phyloP scores from a whole-genome alignment of 1,140 invertebrate genomes.

The Parasteatoda tepidariorum region DNA sequence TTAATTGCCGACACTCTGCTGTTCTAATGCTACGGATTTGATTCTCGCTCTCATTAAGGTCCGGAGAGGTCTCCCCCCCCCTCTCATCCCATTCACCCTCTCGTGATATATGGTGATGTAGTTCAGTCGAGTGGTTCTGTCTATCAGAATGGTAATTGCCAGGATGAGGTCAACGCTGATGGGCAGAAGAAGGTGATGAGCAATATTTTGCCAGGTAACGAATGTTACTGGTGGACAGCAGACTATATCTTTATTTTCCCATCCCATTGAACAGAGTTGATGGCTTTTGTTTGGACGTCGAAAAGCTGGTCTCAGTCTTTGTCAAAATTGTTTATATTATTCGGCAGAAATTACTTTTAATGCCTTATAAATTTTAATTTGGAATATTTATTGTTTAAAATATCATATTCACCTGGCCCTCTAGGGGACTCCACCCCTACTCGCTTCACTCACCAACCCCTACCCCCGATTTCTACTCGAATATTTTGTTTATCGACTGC shows the following conservation, averaged over 20 bases:
- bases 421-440: too few species aligned
- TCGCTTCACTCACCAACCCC: too few species aligned
- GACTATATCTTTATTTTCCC: not conserved
- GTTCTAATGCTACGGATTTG: slow-evolving; percentile 27
- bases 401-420: too few species aligned
- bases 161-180: not conserved
- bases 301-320: too few species aligned
- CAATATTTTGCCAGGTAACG: not conserved
- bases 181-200: not conserved
- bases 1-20: slow-evolving; percentile 29
- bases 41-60: slow-evolving; percentile 33
- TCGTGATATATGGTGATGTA: slow-evolving; percentile 30
- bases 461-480: too few species aligned
- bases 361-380: too few species aligned
- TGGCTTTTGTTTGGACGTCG: too few species aligned
- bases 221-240: not conserved
- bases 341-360: too few species aligned
- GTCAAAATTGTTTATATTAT: too few species aligned
- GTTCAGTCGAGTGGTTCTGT: not conserved
- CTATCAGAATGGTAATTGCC: not conserved
- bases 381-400: too few species aligned
- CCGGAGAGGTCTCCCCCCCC: not conserved
- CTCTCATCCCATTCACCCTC: too few species aligned
- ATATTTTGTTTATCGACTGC: too few species aligned
- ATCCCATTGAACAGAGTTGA: not conserved